Evolutionary conservation across 1,140 invertebrate genomes (phyloP).

Genomic region (Camponotus floridanus): DNA sequence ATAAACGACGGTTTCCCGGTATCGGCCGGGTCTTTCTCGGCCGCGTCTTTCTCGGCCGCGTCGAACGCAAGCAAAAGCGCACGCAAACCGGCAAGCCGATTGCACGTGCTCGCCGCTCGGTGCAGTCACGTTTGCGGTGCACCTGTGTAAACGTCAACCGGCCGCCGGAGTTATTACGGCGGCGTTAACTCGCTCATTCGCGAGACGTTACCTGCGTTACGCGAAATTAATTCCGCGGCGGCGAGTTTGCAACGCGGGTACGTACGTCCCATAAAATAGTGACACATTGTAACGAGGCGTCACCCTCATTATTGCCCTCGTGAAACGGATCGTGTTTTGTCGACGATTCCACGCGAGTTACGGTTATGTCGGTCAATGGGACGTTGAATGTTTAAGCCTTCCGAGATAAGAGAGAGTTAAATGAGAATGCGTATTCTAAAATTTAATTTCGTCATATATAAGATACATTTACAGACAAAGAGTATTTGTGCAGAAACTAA

Average conservation of each 20-base stretch:
- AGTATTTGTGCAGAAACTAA: neutral
- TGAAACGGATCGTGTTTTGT: constrained; percentile 28
- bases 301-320: constrained; percentile 20
- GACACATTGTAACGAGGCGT: constrained; percentile 49
- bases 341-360: constrained; percentile 22
- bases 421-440: too few relatives aligned
- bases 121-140: constrained; percentile 67
- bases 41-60: neutral
- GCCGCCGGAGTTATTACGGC: constrained; percentile 65
- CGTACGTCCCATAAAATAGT: constrained; percentile 38
- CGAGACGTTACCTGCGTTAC: constrained; percentile 63
- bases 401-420: neutral
- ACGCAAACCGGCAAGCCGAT: constrained; percentile 51
- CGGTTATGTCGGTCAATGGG: neutral
- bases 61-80: constrained; percentile 6
- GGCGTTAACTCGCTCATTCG: constrained; percentile 69
- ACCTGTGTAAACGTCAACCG: constrained; percentile 71
- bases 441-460: too few relatives aligned
- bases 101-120: neutral
- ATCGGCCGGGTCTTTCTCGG: constrained; percentile 11
- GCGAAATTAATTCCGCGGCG: constrained; percentile 67
- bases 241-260: constrained; percentile 25
- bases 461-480: neutral
- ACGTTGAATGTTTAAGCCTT: neutral
- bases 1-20: constrained; percentile 54